Conservation (phyloP, 2,888 invertebrate species). For the Sisyra terminalis region DNA sequence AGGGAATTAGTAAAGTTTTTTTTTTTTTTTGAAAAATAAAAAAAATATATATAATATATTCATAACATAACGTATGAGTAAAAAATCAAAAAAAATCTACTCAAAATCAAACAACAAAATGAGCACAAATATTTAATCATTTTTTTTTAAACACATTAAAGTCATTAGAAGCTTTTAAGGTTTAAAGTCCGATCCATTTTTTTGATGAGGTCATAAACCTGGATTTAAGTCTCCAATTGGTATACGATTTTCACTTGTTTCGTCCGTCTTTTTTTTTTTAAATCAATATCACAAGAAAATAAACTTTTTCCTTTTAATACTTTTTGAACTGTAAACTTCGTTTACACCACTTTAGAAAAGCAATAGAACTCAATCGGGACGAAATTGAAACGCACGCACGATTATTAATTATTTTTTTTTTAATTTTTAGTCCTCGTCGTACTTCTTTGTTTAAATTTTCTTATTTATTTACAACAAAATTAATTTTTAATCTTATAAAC, state of each 20-base stretch:
- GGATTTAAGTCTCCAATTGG: neutral
- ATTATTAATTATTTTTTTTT: constrained; percentile 1
- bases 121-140: constrained; percentile 1
- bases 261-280: neutral
- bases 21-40: neutral
- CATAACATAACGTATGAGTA: neutral
- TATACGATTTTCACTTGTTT: neutral
- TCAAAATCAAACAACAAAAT: constrained; percentile 1
- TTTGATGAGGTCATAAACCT: neutral
- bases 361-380: neutral
- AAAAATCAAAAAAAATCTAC: neutral
- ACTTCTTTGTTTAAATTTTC: constrained; percentile 1
- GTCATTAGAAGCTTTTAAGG: neutral
- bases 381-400: neutral
- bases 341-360: neutral
- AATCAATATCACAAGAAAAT: neutral
- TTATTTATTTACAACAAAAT: constrained; percentile 6
- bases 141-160: neutral
- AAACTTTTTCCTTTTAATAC: neutral
- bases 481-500: constrained; percentile 6
- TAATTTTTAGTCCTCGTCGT: constrained; percentile 1
- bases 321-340: neutral
- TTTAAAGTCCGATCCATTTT: constrained; percentile 1
- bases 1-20: neutral
- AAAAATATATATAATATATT: neutral